Base-by-base conservation (phyloP, 2,113 vertebrate species). In the Actinemys pallida region DNA sequence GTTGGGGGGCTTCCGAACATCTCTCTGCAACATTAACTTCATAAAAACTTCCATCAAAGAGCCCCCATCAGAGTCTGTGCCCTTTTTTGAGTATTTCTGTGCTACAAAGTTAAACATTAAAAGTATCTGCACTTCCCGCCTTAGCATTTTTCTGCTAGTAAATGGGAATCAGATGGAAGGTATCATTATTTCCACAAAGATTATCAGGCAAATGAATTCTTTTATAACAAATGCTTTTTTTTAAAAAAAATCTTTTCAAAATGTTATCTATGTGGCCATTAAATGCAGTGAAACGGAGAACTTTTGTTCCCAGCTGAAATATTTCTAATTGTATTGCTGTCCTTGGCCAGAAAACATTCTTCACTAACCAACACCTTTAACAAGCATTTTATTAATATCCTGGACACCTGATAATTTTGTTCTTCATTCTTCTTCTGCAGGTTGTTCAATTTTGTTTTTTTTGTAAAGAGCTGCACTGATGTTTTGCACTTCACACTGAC, bases 21-120 rank as follows among this genome's bases (percentile, higher is more conserved):
- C 92, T 96, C 91, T 95, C 84, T 95, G 95, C 91, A 95, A 89
- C 96, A 94, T 96, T 95, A 93, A 94, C 93, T 98, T 95, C 91
- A 91, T 91, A 92, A 97, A 97, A 96, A 90, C 92, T 93, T 88
- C 47, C 93, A 92, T 94, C 91, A 90, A 96, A 98, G 88, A 93
- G 81, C 91, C 88, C 83, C 93, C 80, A 72, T 47, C 69, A 86
- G 86, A 91, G 87, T 86, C 88, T 69, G 72, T 80, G 91, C 47
- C 81, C 91, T 95, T 96, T 92, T 81, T 89, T 92, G 42, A 92
- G 82, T 35, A 20, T 95, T 97, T 97, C 90, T 53, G 87, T 95
- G 83, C 92, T 90, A 96, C 75, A 95, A 88, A 96, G 88, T 95
- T 85, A 93, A 93, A 93, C 87, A 80, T 88, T 91, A 91, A 85